Conservation (phyloP, 2,888 invertebrate species). For the Podabrus alpinus region DNA sequence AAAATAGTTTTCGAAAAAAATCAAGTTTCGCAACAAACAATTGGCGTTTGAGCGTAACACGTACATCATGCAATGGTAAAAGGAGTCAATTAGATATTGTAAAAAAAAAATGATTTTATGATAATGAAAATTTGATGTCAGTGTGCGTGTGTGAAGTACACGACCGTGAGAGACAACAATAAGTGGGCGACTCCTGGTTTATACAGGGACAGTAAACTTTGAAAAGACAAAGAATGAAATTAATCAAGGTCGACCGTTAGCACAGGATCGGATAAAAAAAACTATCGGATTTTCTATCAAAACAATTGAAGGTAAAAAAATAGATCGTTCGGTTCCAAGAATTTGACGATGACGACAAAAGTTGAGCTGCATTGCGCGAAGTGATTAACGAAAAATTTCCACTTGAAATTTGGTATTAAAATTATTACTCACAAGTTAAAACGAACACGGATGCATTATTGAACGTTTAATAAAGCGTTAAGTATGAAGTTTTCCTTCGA, state of each 20-base stretch:
- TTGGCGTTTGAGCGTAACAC: not conserved
- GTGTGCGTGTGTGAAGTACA: not conserved
- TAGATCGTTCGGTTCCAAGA: slow-evolving; percentile 18
- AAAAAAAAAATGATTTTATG: not conserved
- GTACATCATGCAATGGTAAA: not conserved
- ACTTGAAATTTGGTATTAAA: not conserved
- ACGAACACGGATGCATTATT: not conserved
- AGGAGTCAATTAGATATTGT: not conserved
- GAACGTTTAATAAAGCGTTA: not conserved
- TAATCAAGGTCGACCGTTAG: slow-evolving; percentile 10
- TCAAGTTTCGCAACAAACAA: not conserved
- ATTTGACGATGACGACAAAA: slow-evolving; percentile 1
- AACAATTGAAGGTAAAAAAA: not conserved
- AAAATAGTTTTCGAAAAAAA: slow-evolving; percentile 12
- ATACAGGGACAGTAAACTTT: slow-evolving; percentile 15
- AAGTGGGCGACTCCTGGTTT: slow-evolving; percentile 22
- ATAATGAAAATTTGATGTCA: not conserved
- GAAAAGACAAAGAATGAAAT: slow-evolving; percentile 17
- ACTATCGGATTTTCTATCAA: not conserved
- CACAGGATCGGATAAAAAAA: not conserved
- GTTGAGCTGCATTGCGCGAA: not conserved
- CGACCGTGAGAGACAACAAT: slow-evolving; percentile 14
- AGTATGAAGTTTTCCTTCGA: slow-evolving; percentile 6
- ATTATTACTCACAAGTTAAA: not conserved
- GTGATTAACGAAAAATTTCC: not conserved